Percentiles rank a stretch among this genome's conserved stretches.
These are phyloP conservation scores for Morpho helenor DNA, from an alignment of 2,888 invertebrate species.

Conservation along the genomic window DNA sequence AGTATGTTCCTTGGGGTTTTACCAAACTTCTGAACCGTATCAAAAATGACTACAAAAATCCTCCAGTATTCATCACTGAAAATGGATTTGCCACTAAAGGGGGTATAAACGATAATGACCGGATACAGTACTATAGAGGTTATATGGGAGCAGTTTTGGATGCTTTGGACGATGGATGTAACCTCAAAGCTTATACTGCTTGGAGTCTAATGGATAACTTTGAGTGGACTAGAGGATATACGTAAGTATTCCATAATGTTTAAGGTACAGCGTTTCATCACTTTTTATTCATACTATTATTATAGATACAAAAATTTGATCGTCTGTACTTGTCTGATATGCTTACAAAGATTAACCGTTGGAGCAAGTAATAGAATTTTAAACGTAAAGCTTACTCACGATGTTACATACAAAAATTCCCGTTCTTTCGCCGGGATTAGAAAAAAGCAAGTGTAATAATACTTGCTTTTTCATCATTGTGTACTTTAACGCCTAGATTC, in stretches of 20 bases:
- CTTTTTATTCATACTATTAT: neutral
- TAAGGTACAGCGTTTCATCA: neutral
- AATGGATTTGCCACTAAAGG: neutral
- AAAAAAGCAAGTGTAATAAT: too few relatives aligned
- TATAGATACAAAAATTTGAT: constrained; percentile 33
- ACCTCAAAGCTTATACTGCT: too few relatives aligned
- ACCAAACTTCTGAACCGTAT: neutral
- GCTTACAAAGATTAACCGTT: neutral
- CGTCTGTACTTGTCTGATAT: neutral
- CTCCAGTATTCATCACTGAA: neutral
- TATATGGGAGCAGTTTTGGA: too few relatives aligned
- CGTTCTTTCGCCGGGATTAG: too few relatives aligned
- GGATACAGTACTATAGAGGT: too few relatives aligned
- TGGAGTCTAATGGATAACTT: too few relatives aligned
- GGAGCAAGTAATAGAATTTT: neutral
- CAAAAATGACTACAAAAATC: neutral
- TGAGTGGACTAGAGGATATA: too few relatives aligned
- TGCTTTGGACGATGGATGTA: too few relatives aligned
- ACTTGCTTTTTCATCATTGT: too few relatives aligned
- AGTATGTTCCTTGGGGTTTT: neutral
- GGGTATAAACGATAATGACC: neutral
- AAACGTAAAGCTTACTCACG: rapidly evolving
- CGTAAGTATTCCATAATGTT: neutral
- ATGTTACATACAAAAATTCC: neutral
- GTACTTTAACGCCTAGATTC: too few relatives aligned